These are phyloP conservation scores for Lateolabrax maculatus DNA, from an alignment of 2,797 vertebrate species.

Conservation along the genomic window DNA sequence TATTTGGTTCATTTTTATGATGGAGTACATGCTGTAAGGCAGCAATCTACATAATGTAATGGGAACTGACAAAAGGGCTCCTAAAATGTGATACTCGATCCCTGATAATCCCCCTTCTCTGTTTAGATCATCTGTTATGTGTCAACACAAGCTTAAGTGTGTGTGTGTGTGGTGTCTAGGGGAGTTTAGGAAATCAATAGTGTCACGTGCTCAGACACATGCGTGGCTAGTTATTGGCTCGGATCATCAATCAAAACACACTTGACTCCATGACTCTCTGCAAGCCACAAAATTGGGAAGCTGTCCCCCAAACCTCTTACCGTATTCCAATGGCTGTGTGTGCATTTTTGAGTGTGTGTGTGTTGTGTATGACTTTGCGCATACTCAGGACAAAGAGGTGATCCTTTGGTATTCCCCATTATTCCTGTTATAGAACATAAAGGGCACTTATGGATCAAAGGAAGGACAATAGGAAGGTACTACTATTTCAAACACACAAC, in stretches of 20 bases:
- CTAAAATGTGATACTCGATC: conserved; percentile 48
- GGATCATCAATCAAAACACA: conserved; percentile 81
- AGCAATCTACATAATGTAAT: conserved; percentile 52
- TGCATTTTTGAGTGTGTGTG: neutral
- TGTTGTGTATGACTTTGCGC: neutral
- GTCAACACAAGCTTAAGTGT: conserved; percentile 68
- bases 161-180: conserved; percentile 12
- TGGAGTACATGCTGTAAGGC: conserved; percentile 15
- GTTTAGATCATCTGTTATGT: conserved; percentile 73
- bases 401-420: conserved; percentile 22
- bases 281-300: conserved; percentile 26
- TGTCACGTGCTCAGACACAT: conserved; percentile 63
- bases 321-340: neutral
- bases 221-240: conserved; percentile 65
- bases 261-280: conserved; percentile 63
- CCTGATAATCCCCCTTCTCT: conserved; percentile 58
- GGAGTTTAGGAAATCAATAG: conserved; percentile 71
- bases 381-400: neutral
- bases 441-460: conserved; percentile 58
- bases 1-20: conserved; percentile 32
- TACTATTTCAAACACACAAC: conserved; percentile 57
- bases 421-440: conserved; percentile 43
- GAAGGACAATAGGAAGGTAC: conserved; percentile 47
- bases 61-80: conserved; percentile 51
- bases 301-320: conserved; percentile 24